Evolutionary conservation across 2,888 invertebrate species (phyloP), one percentile per base, ranked within the genome.

Genomic region (Zygogramma bicolorata): DNA sequence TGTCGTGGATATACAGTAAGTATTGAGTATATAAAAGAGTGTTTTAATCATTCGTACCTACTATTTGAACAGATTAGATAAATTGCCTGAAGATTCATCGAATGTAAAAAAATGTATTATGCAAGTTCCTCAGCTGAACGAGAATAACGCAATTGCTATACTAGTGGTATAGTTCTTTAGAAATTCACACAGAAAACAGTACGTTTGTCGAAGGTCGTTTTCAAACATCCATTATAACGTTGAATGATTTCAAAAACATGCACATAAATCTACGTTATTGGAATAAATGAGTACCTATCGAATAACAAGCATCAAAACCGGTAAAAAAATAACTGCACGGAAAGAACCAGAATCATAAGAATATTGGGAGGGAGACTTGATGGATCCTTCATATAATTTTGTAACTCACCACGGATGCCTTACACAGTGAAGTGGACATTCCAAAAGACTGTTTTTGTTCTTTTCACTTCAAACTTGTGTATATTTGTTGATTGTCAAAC

Each of bases 151-250:
- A 46, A 53, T 53, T 10, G 25, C 13, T 53, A 3, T 15, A 53
- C 8, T n/a, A 22, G 38, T 38, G 38, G 13, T 13, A 40, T 53
- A 53, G 25, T n/a, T 53, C 53, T 27, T 53, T 53, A 13, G 53
- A 53, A 53, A 53, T 6, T n/a, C 25, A 22, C 53, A 53, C n/a
- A 25, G 53, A 53, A 53, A 34, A 61, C 61, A 34, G 38, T 34
- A 61, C 61, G 13, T 61, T 40, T 62, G 42, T 42, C 29, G 63
- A 63, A 63, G 63, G 63, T 63, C 63, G 46, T 18, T 63, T 49
- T 63, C 15, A 46, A 63, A 46, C 46, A 40, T 63, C 46, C 29
- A 62, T 62, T 22, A 40, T 20, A 62, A 62, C 53, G 53, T 53
- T 6, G n/a, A 53, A 53, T 53, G 13, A 53, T 53, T 53, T 27